phyloP scores from a whole-genome alignment of 1,140 invertebrate species.

The Drosophila gunungcola region DNA sequence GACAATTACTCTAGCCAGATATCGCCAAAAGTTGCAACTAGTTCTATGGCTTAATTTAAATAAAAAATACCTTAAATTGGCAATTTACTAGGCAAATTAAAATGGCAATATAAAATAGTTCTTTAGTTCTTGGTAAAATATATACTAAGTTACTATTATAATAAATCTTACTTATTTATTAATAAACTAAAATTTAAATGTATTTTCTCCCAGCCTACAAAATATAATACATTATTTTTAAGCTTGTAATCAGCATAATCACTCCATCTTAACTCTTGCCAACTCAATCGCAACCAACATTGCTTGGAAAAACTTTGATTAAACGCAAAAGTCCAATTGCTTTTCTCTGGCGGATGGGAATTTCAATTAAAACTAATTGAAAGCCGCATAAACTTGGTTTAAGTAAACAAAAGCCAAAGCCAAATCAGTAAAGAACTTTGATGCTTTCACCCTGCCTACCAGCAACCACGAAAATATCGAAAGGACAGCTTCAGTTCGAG shows the following conservation, averaged over 20 bases:
- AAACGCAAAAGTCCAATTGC: slow-evolving; percentile 53
- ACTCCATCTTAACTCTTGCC: slow-evolving; percentile 10
- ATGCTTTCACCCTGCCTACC: slow-evolving; percentile 8
- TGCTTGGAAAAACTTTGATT: slow-evolving; percentile 60
- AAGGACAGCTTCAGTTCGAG: slow-evolving; percentile 19
- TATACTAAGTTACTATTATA: too few relatives aligned
- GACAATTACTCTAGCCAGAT: not conserved
- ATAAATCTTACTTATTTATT: too few relatives aligned
- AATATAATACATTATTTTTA: not conserved
- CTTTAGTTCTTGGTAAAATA: too few relatives aligned
- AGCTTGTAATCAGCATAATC: slow-evolving; percentile 4
- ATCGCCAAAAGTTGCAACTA: slow-evolving; percentile 25
- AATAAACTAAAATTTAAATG: not conserved
- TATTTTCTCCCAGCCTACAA: not conserved
- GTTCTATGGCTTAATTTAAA: slow-evolving; percentile 21
- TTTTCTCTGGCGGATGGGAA: slow-evolving; percentile 45
- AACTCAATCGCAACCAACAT: slow-evolving; percentile 8
- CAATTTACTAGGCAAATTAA: too few relatives aligned
- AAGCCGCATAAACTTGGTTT: slow-evolving; percentile 70
- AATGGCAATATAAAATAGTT: too few relatives aligned
- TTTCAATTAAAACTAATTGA: slow-evolving; percentile 83
- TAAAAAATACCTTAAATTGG: not conserved
- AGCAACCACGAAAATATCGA: slow-evolving; percentile 33
- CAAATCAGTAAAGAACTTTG: slow-evolving; percentile 45
- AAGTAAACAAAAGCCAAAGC: slow-evolving; percentile 65